Conservation (phyloP, 2,113 vertebrate species). For the Psophia crepitans region DNA sequence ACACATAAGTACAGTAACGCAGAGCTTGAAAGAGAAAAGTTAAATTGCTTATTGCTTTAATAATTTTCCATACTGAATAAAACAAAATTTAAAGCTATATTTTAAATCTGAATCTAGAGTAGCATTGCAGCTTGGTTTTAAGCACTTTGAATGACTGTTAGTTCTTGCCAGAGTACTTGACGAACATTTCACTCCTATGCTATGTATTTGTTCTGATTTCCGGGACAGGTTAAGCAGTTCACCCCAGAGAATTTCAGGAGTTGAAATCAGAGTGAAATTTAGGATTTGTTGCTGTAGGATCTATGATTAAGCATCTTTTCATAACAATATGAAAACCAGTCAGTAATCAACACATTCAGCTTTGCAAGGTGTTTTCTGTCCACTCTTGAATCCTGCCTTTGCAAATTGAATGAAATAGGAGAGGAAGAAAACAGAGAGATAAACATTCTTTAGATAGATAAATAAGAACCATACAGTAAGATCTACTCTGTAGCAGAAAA, state of each 20-base stretch:
- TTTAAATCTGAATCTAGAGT: not conserved
- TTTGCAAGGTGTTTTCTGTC: not conserved
- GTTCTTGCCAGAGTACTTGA: not conserved
- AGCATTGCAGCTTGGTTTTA: not conserved
- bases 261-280: not conserved
- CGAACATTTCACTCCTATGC: not conserved
- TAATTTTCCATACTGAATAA: not conserved
- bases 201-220: not conserved
- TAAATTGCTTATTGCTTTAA: not conserved
- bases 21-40: not conserved
- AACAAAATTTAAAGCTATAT: not conserved
- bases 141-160: not conserved
- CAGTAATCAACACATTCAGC: not conserved
- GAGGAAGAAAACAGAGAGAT: not conserved
- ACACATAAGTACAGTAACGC: not conserved
- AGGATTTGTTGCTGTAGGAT: not conserved
- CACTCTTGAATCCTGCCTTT: not conserved
- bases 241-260: not conserved
- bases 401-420: not conserved
- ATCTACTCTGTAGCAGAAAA: not conserved
- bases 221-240: not conserved
- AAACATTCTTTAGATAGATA: not conserved
- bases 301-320: not conserved
- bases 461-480: not conserved
- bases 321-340: not conserved